A percentile compares a stretch with the other conserved stretches of the same genome.
phyloP scores from a whole-genome alignment of 2,888 invertebrate genomes.

The Meteorus cinctellus region DNA sequence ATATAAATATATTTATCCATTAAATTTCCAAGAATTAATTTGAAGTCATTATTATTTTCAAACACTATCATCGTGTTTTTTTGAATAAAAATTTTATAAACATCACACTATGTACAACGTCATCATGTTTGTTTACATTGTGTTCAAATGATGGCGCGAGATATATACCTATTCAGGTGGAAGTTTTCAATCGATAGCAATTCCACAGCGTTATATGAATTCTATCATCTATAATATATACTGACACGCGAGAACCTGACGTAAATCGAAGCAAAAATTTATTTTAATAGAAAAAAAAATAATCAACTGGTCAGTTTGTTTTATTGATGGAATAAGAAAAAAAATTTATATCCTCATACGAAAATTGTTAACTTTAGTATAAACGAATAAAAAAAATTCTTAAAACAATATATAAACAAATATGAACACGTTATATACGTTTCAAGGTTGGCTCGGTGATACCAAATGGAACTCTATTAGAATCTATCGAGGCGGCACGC shows the following conservation, averaged over 20 bases:
- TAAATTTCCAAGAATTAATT: too few relatives aligned
- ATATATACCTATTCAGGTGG: slow-evolving; percentile 34
- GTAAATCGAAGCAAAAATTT: not conserved
- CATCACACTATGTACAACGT: not conserved
- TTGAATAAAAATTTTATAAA: not conserved
- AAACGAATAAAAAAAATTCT: not conserved
- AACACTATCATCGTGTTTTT: not conserved
- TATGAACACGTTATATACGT: not conserved
- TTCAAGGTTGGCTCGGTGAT: slow-evolving; percentile 34
- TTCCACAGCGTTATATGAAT: slow-evolving; percentile 8
- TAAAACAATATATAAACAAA: slow-evolving; percentile 14
- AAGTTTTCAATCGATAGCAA: slow-evolving; percentile 45
- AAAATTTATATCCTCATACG: not conserved
- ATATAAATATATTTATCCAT: too few relatives aligned
- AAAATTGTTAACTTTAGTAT: not conserved
- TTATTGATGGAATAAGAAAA: too few relatives aligned
- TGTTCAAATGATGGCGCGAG: slow-evolving; percentile 20
- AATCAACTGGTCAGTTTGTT: not conserved
- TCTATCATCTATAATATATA: slow-evolving; percentile 12
- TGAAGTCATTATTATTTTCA: not conserved
- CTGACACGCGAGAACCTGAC: slow-evolving; percentile 12
- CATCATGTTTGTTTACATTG: slow-evolving; percentile 54
- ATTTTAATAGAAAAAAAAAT: not conserved
- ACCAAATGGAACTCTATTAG: slow-evolving; percentile 1
- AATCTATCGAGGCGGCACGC: slow-evolving; percentile 31